Base-by-base conservation (phyloP, 2,888 invertebrate genomes). In the Orchestes rusci region DNA sequence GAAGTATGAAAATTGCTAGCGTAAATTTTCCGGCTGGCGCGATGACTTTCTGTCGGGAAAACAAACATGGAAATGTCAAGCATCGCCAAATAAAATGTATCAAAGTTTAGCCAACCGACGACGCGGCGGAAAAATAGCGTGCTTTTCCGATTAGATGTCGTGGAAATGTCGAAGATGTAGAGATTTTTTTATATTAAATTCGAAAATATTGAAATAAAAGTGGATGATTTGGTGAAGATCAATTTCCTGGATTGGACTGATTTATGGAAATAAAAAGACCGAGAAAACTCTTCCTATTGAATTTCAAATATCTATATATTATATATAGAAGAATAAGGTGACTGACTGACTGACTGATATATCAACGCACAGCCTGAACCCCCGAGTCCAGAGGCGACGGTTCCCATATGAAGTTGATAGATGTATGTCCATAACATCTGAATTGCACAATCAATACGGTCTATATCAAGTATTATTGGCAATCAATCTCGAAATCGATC, bases 21-120 rank as follows among this genome's bases (percentile, higher is more conserved):
- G 48, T 48, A 47, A 49, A 50, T 53, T 51, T 51, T 48, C 51
- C 53, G 40, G n/a, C n/a, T n/a, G n/a, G 40, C 27, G 40, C 36
- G 42, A 47, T 51, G 51, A 42, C 41, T 53, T 39, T 40, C 41
- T 43, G 48, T 47, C 40, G 43, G 46, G 48, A 54, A 52, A 54
- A 51, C 49, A 51, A 54, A 54, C 49, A 51, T 18, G 48, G 43
- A 44, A 50, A 51, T 45, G 50, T 45, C 49, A 51, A 44, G 44
- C 46, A 28, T 35, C 39, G 31, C 34, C 47, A 45, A 50, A 50
- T 54, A 48, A 53, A 51, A 49, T 52, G 51, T 54, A 52, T 54
- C 50, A 43, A 43, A 39, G 45, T 45, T 45, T 51, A 53, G 43
- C 39, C 48, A 47, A 50, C 44, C 48, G 45, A 15, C 17, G 48